phyloP scores from a whole-genome alignment of 2,888 invertebrate genomes.

The Ophion ellenae region DNA sequence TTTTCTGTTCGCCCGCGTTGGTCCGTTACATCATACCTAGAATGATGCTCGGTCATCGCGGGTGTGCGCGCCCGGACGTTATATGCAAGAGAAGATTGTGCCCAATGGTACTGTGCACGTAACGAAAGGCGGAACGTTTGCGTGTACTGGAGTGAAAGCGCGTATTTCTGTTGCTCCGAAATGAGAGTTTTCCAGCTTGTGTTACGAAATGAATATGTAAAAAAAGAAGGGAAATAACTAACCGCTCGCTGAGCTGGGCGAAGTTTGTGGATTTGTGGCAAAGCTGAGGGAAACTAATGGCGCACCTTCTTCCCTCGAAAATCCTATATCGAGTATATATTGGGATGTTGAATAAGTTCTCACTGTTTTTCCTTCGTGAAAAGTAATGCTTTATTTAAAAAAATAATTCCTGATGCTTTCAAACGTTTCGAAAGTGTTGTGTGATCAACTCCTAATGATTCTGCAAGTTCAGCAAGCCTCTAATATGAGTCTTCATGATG shows the following conservation, averaged over 20 bases:
- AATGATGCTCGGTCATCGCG: constrained; percentile 49
- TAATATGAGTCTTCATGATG: too few relatives aligned
- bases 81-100: constrained; percentile 27
- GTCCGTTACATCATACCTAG: constrained; percentile 50
- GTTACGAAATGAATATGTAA: constrained; percentile 15
- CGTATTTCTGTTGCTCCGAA: constrained; percentile 30
- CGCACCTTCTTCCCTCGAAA: too few relatives aligned
- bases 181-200: constrained; percentile 40
- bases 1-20: constrained; percentile 42
- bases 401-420: too few relatives aligned
- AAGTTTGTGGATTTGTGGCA: too few relatives aligned
- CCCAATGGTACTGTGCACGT: constrained; percentile 13
- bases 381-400: too few relatives aligned
- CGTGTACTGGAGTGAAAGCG: constrained; percentile 56
- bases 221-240: constrained; percentile 4
- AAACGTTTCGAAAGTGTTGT: too few relatives aligned
- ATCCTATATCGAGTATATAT: neutral
- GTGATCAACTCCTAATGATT: too few relatives aligned
- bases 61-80: constrained; percentile 4
- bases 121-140: constrained; percentile 29
- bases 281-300: too few relatives aligned
- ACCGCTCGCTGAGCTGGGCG: neutral
- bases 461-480: too few relatives aligned
- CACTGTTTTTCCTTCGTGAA: too few relatives aligned
- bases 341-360: too few relatives aligned